Conservation (phyloP, 1,140 invertebrate genomes). For the Berghia stephanieae region DNA sequence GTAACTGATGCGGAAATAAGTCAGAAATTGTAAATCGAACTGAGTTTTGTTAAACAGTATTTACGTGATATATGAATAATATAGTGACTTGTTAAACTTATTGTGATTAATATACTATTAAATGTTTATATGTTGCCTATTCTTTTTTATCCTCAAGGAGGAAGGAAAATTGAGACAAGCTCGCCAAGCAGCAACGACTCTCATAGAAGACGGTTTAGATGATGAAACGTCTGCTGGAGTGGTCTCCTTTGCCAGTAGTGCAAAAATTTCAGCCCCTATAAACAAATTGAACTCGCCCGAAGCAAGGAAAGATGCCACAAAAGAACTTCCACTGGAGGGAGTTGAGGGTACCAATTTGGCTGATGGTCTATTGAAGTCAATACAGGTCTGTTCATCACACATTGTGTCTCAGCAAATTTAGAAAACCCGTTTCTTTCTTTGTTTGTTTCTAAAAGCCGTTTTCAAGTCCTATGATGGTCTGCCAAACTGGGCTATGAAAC, state of each 20-base stretch:
- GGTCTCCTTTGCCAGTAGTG: constrained; percentile 9
- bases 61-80: no score
- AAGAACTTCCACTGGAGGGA: neutral
- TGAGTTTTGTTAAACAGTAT: no score
- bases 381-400: no score
- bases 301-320: neutral
- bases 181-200: constrained; percentile 14
- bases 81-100: no score
- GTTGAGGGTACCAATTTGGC: constrained; percentile 10
- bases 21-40: no score
- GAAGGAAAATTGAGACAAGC: constrained; percentile 2
- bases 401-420: no score
- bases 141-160: neutral
- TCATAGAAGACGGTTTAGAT: constrained; percentile 22
- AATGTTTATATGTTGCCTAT: neutral
- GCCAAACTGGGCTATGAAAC: no score
- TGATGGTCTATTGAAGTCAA: constrained; percentile 1
- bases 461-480: no score
- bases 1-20: no score
- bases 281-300: neutral
- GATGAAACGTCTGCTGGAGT: neutral
- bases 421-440: no score
- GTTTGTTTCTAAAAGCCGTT: no score
- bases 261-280: neutral
- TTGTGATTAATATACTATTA: no score